Evolutionary conservation across 2,113 vertebrate genomes (phyloP), one percentile per base, ranked within the genome.

Genomic region (Petromus typicus): DNA sequence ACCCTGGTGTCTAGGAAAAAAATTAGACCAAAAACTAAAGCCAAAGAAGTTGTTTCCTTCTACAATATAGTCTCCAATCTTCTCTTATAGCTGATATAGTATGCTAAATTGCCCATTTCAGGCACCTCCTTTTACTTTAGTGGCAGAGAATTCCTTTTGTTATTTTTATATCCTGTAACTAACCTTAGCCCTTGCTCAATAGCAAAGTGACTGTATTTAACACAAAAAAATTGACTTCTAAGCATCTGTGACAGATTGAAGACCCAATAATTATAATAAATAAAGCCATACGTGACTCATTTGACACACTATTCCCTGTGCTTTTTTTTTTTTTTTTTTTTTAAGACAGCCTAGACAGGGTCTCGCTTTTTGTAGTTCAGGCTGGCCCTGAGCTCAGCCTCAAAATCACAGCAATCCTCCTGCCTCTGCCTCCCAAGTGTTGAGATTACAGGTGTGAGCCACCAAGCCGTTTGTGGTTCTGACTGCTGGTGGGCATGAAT

Each of bases 141-240:
- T 51, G 20, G 34, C 73, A 63, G 63, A 94, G 37, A 89, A 69
- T 86, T 93, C 37, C 71, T 34, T 93, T 91, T 69, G 75, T 71
- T 86, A 91, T 86, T 96, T 51, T 86, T 93, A 22, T 20, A 67
- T 81, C 43, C 75, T 61, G n/a, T 63, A 85, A 86, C 40, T 86
- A 96, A 96, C 79, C 71, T 57, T 88, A 91, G 87, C 25, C n/a
- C 43, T 75, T 93, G 54, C 61, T 93, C 54, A n/a, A 90, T 94
- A 96, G 59, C 80, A 93, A 96, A 25, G 23, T 89, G 37, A 91
- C 43, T 82, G 40, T 85, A 96, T 92, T 93, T 96, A 69, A 96
- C 13, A 93, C n/a, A 54, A 83, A 93, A 91, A 43, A 86, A 64
- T 1, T 96, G 88, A 90, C 51, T 88, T 82, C n/a, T 17, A 57